Base-by-base conservation (phyloP, 2,113 vertebrate genomes). In the Melanotaenia duboulayi region DNA sequence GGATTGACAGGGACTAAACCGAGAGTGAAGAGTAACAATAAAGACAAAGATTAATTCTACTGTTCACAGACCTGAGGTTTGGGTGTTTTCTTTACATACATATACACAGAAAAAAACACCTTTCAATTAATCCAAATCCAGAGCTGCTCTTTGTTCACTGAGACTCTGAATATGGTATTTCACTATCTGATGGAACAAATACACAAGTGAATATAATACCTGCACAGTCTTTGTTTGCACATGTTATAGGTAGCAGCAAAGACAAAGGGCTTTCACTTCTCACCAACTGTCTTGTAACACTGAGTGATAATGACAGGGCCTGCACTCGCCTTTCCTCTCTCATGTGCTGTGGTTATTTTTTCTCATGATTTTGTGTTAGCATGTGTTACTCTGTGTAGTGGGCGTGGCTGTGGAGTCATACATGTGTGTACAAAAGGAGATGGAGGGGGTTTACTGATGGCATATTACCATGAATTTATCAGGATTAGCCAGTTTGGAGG, bases 401-500 rank as follows among this genome's bases (percentile, higher is more conserved):
- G 89, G 78, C 44, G 74, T 78, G 87, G 68, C 11, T 7, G 65
- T 24, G 60, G 64, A 58, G 65, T 58, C 37, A 8, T 72, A 84
- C 69, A 80, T 84, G 85, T 79, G 62, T 55, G 28, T 62, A 81
- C 75, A 85, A 84, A 82, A 77, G 71, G 60, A 73, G 64, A 63
- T 49, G 51, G 65, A 35, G 32, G 62, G 67, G 65, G 72, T 85
- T 85, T 74, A 65, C 64, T 71, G 79, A 71, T 71, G 83, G 74
- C 77, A 77, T 89, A 91, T 94, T 93, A 89, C 70, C 88, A 89
- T 91, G 78, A 90, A 91, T 92, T 93, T 77, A 81, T 88, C 65
- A 40, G 88, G 85, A 90, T 93, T 91, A 87, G 86, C 60, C 42
- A 11, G 66, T 82, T 75, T 80, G 51, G 74, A 62, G 72, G 57